Evolutionary conservation across 2,797 vertebrate species (phyloP).

Genomic region (Chiroxiphia lanceolata): DNA sequence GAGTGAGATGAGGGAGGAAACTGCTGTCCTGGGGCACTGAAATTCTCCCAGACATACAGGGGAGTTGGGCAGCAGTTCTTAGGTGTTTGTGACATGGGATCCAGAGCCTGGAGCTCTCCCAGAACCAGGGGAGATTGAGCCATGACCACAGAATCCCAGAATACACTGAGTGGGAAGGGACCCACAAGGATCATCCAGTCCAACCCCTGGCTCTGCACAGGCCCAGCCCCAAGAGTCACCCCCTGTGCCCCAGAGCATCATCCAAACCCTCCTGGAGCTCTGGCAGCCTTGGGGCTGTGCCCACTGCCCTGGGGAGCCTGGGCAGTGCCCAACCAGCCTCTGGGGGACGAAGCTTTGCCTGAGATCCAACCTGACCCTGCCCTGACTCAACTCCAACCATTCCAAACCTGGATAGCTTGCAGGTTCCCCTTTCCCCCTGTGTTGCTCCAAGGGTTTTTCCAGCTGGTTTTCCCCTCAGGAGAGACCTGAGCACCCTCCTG

Average conservation of each 20-base stretch:
- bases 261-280: neutral
- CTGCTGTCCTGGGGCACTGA: too few relatives aligned
- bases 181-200: too few relatives aligned
- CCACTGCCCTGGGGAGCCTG: neutral
- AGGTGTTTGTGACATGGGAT: too few relatives aligned
- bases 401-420: neutral
- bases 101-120: too few relatives aligned
- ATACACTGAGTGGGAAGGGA: too few relatives aligned
- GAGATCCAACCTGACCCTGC: neutral
- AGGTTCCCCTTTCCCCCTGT: neutral
- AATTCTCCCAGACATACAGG: too few relatives aligned
- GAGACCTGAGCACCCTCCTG: rapidly evolving
- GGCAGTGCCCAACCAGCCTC: neutral
- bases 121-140: too few relatives aligned
- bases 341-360: neutral
- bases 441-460: neutral
- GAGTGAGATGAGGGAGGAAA: neutral
- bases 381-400: neutral
- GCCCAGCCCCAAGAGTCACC: too few relatives aligned
- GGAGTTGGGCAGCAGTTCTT: too few relatives aligned
- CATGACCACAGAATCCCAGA: too few relatives aligned
- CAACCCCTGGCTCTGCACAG: too few relatives aligned
- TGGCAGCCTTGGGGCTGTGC: neutral
- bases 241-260: neutral
- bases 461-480: rapidly evolving